phyloP scores from a whole-genome alignment of 30 jellyfish, hydroid and myxozoan genomes.

The Aurelia sp. region DNA sequence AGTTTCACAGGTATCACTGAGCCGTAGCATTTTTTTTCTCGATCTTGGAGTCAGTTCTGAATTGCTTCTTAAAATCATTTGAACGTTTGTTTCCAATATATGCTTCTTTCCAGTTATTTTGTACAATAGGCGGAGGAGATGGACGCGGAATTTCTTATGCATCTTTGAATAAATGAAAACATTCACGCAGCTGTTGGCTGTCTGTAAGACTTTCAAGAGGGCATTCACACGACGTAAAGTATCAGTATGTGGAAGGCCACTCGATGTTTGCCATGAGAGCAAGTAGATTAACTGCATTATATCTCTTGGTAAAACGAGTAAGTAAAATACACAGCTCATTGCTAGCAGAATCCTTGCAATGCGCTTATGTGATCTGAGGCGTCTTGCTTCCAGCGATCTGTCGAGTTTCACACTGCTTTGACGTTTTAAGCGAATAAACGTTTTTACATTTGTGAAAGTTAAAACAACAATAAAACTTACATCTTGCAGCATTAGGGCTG shows the following conservation, averaged over 20 bases:
- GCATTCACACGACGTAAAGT: slow-evolving; percentile 55
- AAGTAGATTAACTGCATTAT: slow-evolving; percentile 63
- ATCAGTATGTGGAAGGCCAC: slow-evolving; percentile 48
- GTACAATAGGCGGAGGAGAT: slow-evolving; percentile 21
- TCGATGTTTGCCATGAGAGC: slow-evolving; percentile 75
- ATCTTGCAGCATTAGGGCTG: slow-evolving; percentile 69
- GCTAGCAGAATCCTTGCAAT: slow-evolving; percentile 77
- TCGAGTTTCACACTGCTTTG: slow-evolving; percentile 36
- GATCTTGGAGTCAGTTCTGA: slow-evolving; percentile 22
- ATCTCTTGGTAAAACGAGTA: slow-evolving; percentile 90
- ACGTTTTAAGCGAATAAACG: slow-evolving; percentile 26
- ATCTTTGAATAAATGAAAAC: slow-evolving; percentile 85
- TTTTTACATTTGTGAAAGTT: slow-evolving; percentile 67
- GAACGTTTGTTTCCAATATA: neutral
- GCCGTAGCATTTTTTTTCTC: neutral
- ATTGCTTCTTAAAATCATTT: neutral
- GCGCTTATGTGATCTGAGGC: slow-evolving; percentile 55
- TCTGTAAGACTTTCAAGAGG: slow-evolving; percentile 77
- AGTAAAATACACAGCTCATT: slow-evolving; percentile 75
- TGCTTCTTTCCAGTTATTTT: slow-evolving; percentile 1
- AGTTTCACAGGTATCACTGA: slow-evolving; percentile 13
- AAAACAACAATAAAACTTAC: slow-evolving; percentile 62
- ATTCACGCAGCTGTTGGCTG: slow-evolving; percentile 93
- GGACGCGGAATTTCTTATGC: slow-evolving; percentile 72
- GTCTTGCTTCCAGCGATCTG: slow-evolving; percentile 42